phyloP scores from a whole-genome alignment of 2,888 invertebrate genomes.

The Dione juno region DNA sequence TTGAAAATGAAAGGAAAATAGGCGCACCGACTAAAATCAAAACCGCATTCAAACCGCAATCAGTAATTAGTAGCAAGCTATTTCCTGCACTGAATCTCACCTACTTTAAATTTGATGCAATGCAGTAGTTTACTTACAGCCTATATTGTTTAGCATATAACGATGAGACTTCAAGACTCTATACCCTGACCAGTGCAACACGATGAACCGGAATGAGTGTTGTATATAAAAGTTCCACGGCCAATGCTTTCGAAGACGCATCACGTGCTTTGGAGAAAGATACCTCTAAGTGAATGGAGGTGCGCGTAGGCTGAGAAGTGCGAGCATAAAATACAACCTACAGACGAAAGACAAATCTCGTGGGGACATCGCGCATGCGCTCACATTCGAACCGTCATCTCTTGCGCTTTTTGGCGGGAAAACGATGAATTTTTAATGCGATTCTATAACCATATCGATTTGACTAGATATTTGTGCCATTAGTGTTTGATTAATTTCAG shows the following conservation, averaged over 20 bases:
- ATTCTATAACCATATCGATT: neutral
- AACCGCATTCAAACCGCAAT: slow-evolving; percentile 33
- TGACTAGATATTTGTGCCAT: slow-evolving; percentile 15
- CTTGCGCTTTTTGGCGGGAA: slow-evolving; percentile 61
- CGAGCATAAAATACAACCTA: slow-evolving; percentile 28
- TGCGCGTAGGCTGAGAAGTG: slow-evolving; percentile 49
- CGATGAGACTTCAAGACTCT: neutral
- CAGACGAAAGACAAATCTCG: slow-evolving; percentile 67
- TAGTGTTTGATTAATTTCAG: slow-evolving; percentile 13
- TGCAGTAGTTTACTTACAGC: slow-evolving; percentile 32
- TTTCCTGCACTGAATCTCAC: slow-evolving; percentile 31
- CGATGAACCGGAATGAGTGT: neutral
- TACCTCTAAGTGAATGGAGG: slow-evolving; percentile 48
- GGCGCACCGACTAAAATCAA: neutral
- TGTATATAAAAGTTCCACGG: slow-evolving; percentile 52
- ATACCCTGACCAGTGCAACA: neutral
- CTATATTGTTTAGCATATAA: slow-evolving; percentile 3
- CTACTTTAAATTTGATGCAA: slow-evolving; percentile 37
- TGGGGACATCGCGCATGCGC: slow-evolving; percentile 69
- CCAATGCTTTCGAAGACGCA: slow-evolving; percentile 67
- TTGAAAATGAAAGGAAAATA: slow-evolving; percentile 10
- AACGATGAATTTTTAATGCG: slow-evolving; percentile 28
- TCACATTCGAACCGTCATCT: slow-evolving; percentile 44
- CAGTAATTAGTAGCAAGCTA: slow-evolving; percentile 33
- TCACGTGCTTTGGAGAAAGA: slow-evolving; percentile 72